Percentiles rank a stretch among this genome's conserved stretches.
Evolutionary conservation across 2,113 vertebrate genomes (phyloP).

Genomic region (Chionis minor): DNA sequence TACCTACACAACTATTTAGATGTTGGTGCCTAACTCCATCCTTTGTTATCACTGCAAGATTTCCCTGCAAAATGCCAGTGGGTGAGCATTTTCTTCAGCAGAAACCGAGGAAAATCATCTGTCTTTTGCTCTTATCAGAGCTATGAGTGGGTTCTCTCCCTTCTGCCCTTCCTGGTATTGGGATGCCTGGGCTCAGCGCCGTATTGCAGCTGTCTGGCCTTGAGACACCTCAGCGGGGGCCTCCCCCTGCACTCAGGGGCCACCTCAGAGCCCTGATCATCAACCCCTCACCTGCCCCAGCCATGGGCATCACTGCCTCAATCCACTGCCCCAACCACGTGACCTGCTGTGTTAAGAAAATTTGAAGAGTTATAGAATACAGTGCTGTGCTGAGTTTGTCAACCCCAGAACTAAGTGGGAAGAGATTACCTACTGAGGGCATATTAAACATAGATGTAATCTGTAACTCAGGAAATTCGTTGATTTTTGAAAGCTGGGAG

Average conservation of each 20-base stretch:
- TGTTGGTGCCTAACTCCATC: neutral
- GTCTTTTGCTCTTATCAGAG: neutral
- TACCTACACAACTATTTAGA: neutral
- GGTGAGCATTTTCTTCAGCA: neutral
- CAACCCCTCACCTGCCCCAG: neutral
- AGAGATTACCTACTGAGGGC: neutral
- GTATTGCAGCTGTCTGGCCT: neutral
- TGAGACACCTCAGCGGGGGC: neutral
- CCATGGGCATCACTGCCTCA: neutral
- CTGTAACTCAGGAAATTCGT: neutral
- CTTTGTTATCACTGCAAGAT: neutral
- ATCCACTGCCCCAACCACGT: neutral
- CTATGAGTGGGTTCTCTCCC: neutral
- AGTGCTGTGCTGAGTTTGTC: neutral
- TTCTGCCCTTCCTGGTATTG: neutral
- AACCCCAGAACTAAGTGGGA: neutral
- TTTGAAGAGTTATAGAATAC: neutral
- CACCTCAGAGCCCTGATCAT: neutral
- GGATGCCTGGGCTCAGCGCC: neutral
- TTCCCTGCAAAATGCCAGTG: neutral
- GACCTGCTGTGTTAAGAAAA: neutral
- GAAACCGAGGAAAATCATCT: neutral
- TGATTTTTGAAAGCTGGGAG: neutral
- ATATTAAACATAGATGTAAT: neutral
- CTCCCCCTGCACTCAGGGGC: neutral